Evolutionary conservation across 1,140 invertebrate species (phyloP).

Genomic region (Cydia strobilella): DNA sequence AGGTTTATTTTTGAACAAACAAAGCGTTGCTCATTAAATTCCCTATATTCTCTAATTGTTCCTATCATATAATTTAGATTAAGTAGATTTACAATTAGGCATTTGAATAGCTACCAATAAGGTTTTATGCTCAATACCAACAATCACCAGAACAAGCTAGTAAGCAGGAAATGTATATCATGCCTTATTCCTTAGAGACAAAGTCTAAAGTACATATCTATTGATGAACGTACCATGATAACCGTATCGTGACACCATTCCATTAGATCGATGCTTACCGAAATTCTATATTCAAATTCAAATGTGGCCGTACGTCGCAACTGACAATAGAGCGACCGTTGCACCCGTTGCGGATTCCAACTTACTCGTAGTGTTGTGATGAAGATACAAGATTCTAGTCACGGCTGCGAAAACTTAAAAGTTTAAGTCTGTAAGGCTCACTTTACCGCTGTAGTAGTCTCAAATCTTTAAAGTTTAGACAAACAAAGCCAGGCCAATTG

Average conservation of each 20-base stretch:
- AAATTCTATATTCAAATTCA: slow-evolving; percentile 23
- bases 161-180: not conserved
- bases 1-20: too few relatives aligned
- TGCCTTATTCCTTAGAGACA: not conserved
- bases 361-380: not conserved
- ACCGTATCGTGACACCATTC: slow-evolving; percentile 8
- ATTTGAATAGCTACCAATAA: slow-evolving; percentile 1
- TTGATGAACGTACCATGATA: not conserved
- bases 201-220: not conserved
- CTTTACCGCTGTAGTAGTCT: too few relatives aligned
- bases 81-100: not conserved
- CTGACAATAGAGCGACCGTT: slow-evolving; percentile 18
- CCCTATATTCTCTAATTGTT: not conserved
- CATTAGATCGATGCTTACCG: slow-evolving; percentile 21
- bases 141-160: not conserved
- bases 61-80: not conserved
- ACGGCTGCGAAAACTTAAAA: too few relatives aligned
- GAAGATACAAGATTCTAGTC: too few relatives aligned
- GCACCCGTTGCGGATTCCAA: slow-evolving; percentile 15
- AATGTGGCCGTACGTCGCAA: slow-evolving; percentile 1
- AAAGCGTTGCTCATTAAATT: too few relatives aligned
- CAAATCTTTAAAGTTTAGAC: too few relatives aligned
- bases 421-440: too few relatives aligned
- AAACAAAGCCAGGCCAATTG: too few relatives aligned
- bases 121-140: not conserved